Base-by-base conservation (phyloP, 2,888 invertebrate species). In the Drosophila nr. perissopoda region DNA sequence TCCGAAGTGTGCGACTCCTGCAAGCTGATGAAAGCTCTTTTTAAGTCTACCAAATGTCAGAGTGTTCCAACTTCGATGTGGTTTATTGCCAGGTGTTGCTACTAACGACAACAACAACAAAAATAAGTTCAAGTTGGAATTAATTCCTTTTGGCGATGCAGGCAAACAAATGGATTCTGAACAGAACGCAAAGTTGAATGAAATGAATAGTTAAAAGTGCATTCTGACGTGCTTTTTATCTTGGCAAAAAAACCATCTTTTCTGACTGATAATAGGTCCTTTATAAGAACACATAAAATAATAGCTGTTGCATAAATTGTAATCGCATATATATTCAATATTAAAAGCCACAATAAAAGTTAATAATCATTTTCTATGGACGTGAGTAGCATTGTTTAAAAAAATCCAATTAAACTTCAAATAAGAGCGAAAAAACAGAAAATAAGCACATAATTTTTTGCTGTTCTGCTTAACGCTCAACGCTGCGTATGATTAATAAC, bases 401-500 rank as follows among this genome's bases (percentile, higher is more conserved):
- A 29, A 34, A 38, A 49, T 33, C n/a, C 40, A 36, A 53, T 36
- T 45, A 6, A 48, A 59, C 16, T 33, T 29, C 21, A 34, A 21
- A 31, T 31, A 16, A 36, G 36, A 36, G 25, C 21, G 21, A 31
- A 29, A 42, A 25, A 16, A 21, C 33, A 33, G 38, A 18, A 68
- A 48, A 27, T 5, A n/a, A 29, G 38, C 27, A 40, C 33, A 57
- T 49, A 5, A n/a, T 25, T 58, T 34, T 51, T 34, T 48, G 18
- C 18, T 54, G 66, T 57, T 49, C 16, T 38, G 49, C 49, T 68
- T 27, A 48, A 11, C 49, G 48, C 29, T 38, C 69, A 69, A 69
- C 82, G 63, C 68, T 52, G 69, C 78, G 80, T 81, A 80, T 76
- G 83, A 82, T 69, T 83, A 86, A 82, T 83, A 69, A 57, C 71